Conservation (phyloP, 2,797 vertebrate genomes). For the Melanotaenia maccullochi region DNA sequence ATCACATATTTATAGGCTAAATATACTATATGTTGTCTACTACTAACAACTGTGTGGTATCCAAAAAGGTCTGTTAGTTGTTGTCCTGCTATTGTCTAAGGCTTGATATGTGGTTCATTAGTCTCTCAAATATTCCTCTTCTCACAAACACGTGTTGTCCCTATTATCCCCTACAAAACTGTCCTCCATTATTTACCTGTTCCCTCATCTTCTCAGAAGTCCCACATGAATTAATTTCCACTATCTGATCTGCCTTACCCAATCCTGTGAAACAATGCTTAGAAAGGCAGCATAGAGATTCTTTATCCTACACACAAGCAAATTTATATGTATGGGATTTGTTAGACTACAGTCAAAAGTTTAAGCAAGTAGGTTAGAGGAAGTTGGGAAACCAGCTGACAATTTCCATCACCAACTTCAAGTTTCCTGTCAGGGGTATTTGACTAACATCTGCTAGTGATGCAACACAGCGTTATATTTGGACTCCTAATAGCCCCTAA, state of each 20-base stretch:
- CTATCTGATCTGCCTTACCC: slow-evolving; percentile 35
- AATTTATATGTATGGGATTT: slow-evolving; percentile 26
- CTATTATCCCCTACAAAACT: slow-evolving; percentile 65
- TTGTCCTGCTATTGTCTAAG: neutral
- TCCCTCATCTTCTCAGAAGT: slow-evolving; percentile 35
- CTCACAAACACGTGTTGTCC: slow-evolving; percentile 54
- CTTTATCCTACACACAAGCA: slow-evolving; percentile 24
- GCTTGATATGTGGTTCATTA: neutral
- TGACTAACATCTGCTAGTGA: neutral
- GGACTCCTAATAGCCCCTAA: neutral
- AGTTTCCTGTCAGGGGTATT: slow-evolving; percentile 1
- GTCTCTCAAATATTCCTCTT: slow-evolving; percentile 35
- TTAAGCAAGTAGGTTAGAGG: neutral
- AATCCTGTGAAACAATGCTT: slow-evolving; percentile 8
- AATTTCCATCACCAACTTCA: neutral
- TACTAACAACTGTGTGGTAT: neutral
- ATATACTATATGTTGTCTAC: neutral
- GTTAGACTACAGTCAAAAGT: neutral
- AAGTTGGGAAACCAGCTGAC: neutral
- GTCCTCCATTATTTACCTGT: slow-evolving; percentile 47
- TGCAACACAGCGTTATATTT: neutral
- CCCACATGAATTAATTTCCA: slow-evolving; percentile 36
- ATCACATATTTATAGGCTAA: neutral
- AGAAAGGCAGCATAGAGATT: slow-evolving; percentile 10
- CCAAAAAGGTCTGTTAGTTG: slow-evolving; percentile 6